Percentiles rank a stretch among this genome's conserved stretches.
Conservation (phyloP, 2,113 vertebrate genomes). For the Strix aluco region DNA sequence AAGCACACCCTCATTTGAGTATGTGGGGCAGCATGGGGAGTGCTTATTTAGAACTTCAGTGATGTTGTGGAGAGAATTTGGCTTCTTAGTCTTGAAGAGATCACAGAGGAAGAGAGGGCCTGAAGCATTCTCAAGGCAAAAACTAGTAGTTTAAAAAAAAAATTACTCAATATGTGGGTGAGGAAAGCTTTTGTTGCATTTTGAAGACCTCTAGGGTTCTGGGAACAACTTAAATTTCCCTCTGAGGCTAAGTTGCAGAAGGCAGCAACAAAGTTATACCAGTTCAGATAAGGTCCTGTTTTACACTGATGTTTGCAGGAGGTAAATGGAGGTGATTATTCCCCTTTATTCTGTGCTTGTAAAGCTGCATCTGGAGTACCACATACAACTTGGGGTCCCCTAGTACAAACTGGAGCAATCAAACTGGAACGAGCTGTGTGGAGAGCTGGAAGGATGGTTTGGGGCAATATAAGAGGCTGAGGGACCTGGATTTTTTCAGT, state of each 20-base stretch:
- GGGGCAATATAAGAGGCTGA: not conserved
- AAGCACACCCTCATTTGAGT: not conserved
- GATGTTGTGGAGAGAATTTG: not conserved
- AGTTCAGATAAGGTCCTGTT: not conserved
- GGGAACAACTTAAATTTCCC: not conserved
- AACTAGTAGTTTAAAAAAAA: not conserved
- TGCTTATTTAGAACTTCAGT: not conserved
- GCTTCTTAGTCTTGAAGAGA: not conserved
- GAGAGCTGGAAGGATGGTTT: not conserved
- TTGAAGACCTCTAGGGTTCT: not conserved
- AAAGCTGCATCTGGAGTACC: not conserved
- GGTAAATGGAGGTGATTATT: not conserved
- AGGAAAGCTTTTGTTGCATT: not conserved
- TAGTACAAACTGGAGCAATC: not conserved
- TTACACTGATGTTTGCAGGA: not conserved
- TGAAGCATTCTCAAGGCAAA: not conserved
- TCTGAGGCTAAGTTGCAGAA: not conserved
- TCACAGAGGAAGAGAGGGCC: not conserved
- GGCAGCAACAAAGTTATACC: not conserved
- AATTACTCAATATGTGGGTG: not conserved
- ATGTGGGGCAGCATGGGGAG: not conserved
- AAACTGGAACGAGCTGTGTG: not conserved
- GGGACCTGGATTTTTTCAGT: not conserved
- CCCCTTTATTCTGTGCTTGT: not conserved
- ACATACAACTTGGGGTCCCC: not conserved